Conservation (phyloP, 2,888 invertebrate genomes). For the Erebia aethiops region DNA sequence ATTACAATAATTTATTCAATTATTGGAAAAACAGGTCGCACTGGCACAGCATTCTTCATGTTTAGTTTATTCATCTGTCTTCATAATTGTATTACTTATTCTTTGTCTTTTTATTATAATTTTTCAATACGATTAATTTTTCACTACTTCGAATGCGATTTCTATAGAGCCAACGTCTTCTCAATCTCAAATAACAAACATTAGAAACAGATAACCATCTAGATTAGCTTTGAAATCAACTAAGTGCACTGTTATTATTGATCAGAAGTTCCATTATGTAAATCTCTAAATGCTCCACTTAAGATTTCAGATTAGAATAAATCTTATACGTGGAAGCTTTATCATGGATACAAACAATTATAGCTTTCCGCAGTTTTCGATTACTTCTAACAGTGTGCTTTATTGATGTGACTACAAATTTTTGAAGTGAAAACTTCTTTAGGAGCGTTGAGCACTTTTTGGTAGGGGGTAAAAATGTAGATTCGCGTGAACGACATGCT, state of each 20-base stretch:
- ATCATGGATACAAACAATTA: slow-evolving; percentile 46
- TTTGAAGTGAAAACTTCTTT: no score
- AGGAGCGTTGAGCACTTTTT: no score
- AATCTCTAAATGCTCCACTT: slow-evolving; percentile 35
- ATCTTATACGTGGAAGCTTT: slow-evolving; percentile 42
- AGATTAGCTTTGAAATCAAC: slow-evolving; percentile 7
- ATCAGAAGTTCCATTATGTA: slow-evolving; percentile 32
- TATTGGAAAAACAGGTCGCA: background rate
- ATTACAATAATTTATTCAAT: slow-evolving; percentile 1
- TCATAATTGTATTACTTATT: no score
- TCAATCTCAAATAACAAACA: background rate
- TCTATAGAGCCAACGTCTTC: background rate
- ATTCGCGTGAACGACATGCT: no score
- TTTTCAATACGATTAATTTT: no score
- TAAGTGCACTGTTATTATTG: slow-evolving; percentile 14
- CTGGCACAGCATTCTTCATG: no score
- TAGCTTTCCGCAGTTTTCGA: slow-evolving; percentile 42
- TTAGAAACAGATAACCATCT: background rate
- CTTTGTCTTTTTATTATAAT: no score
- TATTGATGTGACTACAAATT: background rate
- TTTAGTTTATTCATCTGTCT: no score
- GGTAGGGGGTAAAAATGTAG: no score
- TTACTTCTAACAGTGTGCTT: background rate
- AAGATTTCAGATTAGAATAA: slow-evolving; percentile 40
- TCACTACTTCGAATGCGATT: background rate